These are phyloP conservation scores for Trochalopteron elliotii DNA, from an alignment of 2,113 vertebrate genomes.

Conservation along the genomic window DNA sequence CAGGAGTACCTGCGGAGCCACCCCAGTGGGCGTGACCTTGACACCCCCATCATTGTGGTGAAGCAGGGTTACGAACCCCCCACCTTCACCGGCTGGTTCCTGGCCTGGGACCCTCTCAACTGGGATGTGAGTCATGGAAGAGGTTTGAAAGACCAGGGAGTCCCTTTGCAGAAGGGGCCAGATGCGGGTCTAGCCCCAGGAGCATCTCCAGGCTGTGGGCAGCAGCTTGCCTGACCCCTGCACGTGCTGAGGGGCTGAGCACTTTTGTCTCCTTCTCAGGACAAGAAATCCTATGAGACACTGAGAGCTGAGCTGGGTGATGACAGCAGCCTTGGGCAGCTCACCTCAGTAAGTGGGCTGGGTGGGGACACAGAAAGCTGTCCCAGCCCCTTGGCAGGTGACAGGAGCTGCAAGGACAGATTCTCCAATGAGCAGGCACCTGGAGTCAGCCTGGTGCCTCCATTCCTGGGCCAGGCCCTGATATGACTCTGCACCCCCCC, in stretches of 20 bases:
- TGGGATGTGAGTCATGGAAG: constrained; percentile 75
- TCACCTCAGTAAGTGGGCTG: constrained; percentile 70
- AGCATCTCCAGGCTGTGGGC: accelerated
- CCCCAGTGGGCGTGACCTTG: constrained; percentile 73
- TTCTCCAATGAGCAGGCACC: not conserved
- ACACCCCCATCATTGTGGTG: constrained; percentile 83
- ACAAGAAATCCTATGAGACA: constrained; percentile 77
- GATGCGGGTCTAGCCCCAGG: not conserved
- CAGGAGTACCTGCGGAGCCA: constrained; percentile 84
- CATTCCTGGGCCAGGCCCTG: not conserved
- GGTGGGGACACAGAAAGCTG: not conserved
- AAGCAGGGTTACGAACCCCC: constrained; percentile 86
- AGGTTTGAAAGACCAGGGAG: not conserved
- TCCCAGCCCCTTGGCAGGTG: not conserved
- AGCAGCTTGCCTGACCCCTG: not conserved
- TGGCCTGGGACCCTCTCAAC: constrained; percentile 84
- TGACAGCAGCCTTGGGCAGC: constrained; percentile 46
- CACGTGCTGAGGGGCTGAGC: accelerated
- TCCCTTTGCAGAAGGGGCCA: not conserved
- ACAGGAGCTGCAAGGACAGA: not conserved
- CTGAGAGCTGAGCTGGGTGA: constrained; percentile 77
- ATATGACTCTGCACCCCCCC: not conserved
- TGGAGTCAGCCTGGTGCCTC: not conserved
- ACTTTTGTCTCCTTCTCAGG: constrained; percentile 54
- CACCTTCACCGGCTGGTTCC: constrained; percentile 88